A percentile compares a stretch with the other conserved stretches of the same genome.
Conservation (phyloP, 2,113 vertebrate species). For the Mustelus asterias region DNA sequence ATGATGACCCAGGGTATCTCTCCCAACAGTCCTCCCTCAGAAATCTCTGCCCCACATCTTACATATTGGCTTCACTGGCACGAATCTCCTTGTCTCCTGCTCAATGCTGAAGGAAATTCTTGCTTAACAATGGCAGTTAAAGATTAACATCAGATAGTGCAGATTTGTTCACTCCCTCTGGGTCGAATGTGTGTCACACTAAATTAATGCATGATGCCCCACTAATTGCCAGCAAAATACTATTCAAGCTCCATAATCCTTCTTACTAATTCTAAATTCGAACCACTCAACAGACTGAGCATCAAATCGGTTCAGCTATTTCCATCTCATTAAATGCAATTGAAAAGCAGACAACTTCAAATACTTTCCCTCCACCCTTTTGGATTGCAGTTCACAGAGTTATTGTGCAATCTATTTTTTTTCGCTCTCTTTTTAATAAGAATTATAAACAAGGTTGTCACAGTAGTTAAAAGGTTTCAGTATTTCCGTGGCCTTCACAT, state of each 20-base stretch:
- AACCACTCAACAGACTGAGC: background rate
- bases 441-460: slow-evolving; percentile 9
- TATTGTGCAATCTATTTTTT: slow-evolving; percentile 3
- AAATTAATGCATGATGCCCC: background rate
- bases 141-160: background rate
- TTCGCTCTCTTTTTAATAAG: background rate
- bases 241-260: background rate
- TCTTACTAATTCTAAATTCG: background rate
- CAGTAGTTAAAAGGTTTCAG: background rate
- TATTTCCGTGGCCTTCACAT: background rate
- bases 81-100: background rate
- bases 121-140: background rate
- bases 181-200: background rate
- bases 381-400: slow-evolving; percentile 25
- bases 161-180: background rate
- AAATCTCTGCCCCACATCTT: background rate
- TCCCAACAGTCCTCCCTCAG: background rate
- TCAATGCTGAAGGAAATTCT: background rate
- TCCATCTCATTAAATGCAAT: slow-evolving; percentile 13
- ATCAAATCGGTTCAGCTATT: slow-evolving; percentile 3
- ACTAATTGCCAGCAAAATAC: slow-evolving; percentile 28
- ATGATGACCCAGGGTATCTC: background rate
- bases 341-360: background rate
- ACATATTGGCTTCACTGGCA: background rate
- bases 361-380: background rate